Base-by-base conservation (phyloP, 2,888 invertebrate genomes). In the Geophilus truncorum region DNA sequence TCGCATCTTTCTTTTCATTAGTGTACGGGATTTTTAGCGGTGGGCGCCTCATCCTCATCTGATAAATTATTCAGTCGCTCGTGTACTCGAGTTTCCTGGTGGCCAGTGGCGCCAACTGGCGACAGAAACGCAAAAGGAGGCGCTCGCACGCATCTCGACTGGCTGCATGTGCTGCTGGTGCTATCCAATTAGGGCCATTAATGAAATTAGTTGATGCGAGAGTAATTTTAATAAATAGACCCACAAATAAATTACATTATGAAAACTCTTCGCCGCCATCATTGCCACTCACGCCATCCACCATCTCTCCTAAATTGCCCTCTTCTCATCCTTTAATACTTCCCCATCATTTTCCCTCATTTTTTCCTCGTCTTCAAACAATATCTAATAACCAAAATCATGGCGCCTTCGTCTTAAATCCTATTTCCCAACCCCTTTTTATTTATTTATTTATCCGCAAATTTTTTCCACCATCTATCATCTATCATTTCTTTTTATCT, bases 201-300 rank as follows among this genome's bases (percentile, higher is more conserved):
- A 78, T 78, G 78, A 78, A 78, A 78, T 78, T 78, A 78, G 78
- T 40, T 40, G 34, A 78, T 78, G 78, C 78, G 78, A 78, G 45
- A 40, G 78, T 34, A 34, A 78, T 34, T 78, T 78, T 78, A 40
- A 78, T 40, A 40, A 78, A 78, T 40, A 40, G 45, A 45, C 36
- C 23, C 40, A 45, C 30, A 62, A 21, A 30, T 30, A 80, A 80
- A 32, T 51, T 62, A 32, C 15, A 34, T 79, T 79, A 40, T 40
- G 40, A 40, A 40, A 40, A 40, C 40, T 40, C 40, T 25, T 23
- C 78, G 32, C 36, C 32, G 40, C 36, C 32, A 30, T 36, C 78
- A 25, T 40, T 77, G 78, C 32, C 32, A 32, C 40, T 77, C 78
- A 32, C 78, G 78, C 34, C 34, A 23, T 32, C 21, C 78, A 77